Percentiles rank a stretch among this genome's conserved stretches.
phyloP scores from a whole-genome alignment of 2,888 invertebrate genomes.

The Gisinianus flammeolus region DNA sequence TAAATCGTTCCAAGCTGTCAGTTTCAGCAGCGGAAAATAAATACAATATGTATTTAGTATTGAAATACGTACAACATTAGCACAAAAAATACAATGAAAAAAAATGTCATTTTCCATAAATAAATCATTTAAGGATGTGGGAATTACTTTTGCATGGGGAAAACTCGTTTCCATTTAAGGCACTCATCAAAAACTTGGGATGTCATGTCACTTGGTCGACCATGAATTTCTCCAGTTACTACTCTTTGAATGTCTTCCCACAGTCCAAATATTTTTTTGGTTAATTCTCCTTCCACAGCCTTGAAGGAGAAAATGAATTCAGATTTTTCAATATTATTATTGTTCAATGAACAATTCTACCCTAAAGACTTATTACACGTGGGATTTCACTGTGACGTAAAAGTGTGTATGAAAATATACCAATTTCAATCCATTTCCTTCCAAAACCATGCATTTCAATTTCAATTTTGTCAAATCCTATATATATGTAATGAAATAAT shows the following conservation, averaged over 20 bases:
- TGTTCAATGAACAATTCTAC: neutral
- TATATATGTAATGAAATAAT: too few species aligned
- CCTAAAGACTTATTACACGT: neutral
- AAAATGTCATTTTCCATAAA: neutral
- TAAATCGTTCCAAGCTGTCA: too few species aligned
- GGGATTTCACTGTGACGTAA: too few species aligned
- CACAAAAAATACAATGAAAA: slow-evolving; percentile 5
- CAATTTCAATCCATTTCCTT: too few species aligned
- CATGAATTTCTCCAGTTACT: slow-evolving; percentile 39
- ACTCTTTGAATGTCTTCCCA: slow-evolving; percentile 56
- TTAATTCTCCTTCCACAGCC: slow-evolving; percentile 56
- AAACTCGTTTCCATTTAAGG: slow-evolving; percentile 53
- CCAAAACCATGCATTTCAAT: too few species aligned
- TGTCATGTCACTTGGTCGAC: slow-evolving; percentile 51
- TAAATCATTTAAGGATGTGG: neutral
- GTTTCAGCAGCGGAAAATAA: too few species aligned
- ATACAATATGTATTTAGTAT: too few species aligned
- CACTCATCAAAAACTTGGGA: slow-evolving; percentile 51
- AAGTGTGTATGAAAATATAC: too few species aligned
- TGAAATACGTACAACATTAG: too few species aligned
- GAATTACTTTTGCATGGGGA: slow-evolving; percentile 47
- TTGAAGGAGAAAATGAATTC: slow-evolving; percentile 20
- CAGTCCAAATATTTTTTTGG: slow-evolving; percentile 46
- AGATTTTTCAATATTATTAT: neutral
- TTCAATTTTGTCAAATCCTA: too few species aligned